phyloP scores from a whole-genome alignment of 2,888 invertebrate species.

The Ophion ellenae region DNA sequence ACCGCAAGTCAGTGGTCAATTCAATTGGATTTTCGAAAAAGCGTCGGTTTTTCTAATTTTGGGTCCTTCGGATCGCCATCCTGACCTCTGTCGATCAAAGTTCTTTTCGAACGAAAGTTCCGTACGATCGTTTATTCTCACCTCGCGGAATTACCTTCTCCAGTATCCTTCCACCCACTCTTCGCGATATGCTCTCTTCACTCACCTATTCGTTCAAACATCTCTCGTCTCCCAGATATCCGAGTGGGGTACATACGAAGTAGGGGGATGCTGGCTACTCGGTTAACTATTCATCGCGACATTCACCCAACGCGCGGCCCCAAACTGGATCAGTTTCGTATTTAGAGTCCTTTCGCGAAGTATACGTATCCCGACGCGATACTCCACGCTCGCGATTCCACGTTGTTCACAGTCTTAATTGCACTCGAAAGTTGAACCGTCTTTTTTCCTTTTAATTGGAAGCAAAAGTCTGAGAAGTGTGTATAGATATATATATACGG shows the following conservation, averaged over 20 bases:
- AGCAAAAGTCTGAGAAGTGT: background rate
- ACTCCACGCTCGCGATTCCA: background rate
- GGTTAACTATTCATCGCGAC: conserved; percentile 72
- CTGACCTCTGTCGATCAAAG: conserved; percentile 4
- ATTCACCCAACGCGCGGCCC: conserved; percentile 77
- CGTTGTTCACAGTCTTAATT: background rate
- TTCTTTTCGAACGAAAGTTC: conserved; percentile 61
- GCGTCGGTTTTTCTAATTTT: background rate
- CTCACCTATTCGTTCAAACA: conserved; percentile 38
- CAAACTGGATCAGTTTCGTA: conserved; percentile 79
- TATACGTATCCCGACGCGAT: background rate
- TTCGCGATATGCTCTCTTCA: conserved; percentile 31
- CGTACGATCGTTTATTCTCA: conserved; percentile 1
- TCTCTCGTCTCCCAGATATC: conserved; percentile 48
- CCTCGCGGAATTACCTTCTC: conserved; percentile 49
- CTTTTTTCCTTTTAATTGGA: background rate
- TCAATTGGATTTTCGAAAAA: too few species aligned
- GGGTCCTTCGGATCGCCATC: background rate
- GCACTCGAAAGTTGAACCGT: background rate
- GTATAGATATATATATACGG: background rate
- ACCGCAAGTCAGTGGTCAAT: too few species aligned
- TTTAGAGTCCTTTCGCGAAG: conserved; percentile 63
- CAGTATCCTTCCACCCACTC: conserved; percentile 37
- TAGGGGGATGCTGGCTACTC: conserved; percentile 66
- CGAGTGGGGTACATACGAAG: conserved; percentile 66